Evolutionary conservation across 2,797 vertebrate species (phyloP).

Genomic region (Sitta carolinensis): DNA sequence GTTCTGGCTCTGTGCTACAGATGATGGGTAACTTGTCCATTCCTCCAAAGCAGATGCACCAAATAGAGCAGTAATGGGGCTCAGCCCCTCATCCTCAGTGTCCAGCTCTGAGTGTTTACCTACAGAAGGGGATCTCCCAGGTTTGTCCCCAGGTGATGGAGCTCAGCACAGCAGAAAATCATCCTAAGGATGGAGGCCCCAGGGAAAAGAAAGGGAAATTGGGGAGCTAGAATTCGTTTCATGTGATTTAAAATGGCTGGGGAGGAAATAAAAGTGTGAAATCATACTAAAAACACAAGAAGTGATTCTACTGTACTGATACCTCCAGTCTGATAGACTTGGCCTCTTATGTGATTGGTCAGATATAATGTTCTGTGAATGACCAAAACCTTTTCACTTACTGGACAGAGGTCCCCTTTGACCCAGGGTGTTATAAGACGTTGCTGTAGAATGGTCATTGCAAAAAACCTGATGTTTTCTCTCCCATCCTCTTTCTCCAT

Average conservation of each 20-base stretch:
- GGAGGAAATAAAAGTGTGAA: not conserved
- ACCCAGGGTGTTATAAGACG: not conserved
- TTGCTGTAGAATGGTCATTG: not conserved
- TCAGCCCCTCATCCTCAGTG: not conserved
- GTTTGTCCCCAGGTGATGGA: not conserved
- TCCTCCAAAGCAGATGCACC: not conserved
- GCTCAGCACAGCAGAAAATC: not conserved
- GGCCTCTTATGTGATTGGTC: not conserved
- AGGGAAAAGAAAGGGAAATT: not conserved
- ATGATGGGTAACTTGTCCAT: not conserved
- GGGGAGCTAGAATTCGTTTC: not conserved
- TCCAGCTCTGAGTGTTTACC: not conserved
- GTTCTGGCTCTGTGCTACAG: fast-evolving
- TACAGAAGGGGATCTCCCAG: not conserved
- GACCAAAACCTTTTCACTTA: not conserved
- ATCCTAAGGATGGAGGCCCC: not conserved
- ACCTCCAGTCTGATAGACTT: not conserved
- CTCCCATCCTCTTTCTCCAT: not conserved
- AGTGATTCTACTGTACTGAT: not conserved
- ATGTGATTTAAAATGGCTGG: not conserved
- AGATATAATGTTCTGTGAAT: fast-evolving
- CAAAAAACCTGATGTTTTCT: not conserved
- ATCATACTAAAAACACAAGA: not conserved
- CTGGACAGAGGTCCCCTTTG: not conserved
- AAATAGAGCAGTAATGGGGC: not conserved